These are phyloP conservation scores for Aromia moschata DNA, from an alignment of 2,888 invertebrate species.

Conservation along the genomic window DNA sequence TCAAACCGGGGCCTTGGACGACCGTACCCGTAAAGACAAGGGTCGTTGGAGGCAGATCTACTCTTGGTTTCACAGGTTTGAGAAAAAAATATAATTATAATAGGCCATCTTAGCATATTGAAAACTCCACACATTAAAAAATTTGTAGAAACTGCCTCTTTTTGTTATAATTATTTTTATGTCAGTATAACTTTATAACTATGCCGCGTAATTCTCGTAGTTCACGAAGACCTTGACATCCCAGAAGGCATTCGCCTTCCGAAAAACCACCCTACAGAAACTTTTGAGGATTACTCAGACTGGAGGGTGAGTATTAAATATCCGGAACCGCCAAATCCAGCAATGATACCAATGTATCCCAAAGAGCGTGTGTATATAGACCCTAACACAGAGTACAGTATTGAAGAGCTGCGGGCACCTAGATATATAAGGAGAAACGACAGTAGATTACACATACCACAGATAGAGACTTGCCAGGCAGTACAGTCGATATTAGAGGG, in stretches of 20 bases:
- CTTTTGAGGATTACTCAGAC: constrained; percentile 65
- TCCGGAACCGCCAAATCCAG: constrained; percentile 71
- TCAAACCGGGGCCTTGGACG: constrained; percentile 78
- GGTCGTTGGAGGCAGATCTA: constrained; percentile 46
- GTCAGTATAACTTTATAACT: too few relatives aligned
- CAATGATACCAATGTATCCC: constrained; percentile 72
- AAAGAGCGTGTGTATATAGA: constrained; percentile 72
- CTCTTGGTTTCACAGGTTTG: constrained; percentile 65
- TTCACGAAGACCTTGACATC: constrained; percentile 71
- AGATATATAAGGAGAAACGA: constrained; percentile 64
- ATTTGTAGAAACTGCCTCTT: too few relatives aligned
- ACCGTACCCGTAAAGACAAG: constrained; percentile 61
- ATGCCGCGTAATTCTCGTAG: too few relatives aligned
- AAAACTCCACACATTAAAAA: too few relatives aligned
- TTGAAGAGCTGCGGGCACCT: constrained; percentile 79
- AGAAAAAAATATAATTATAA: too few relatives aligned
- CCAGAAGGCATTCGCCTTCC: constrained; percentile 34
- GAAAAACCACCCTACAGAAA: constrained; percentile 48
- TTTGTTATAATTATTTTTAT: too few relatives aligned
- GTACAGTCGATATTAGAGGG: constrained; percentile 26
- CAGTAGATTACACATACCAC: constrained; percentile 13
- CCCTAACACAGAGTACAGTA: constrained; percentile 73
- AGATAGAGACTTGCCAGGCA: constrained; percentile 31
- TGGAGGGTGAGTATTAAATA: constrained; percentile 68
- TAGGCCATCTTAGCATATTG: too few relatives aligned